These are phyloP conservation scores for Etheostoma spectabile DNA, from an alignment of 2,113 vertebrate species.

Conservation along the genomic window DNA sequence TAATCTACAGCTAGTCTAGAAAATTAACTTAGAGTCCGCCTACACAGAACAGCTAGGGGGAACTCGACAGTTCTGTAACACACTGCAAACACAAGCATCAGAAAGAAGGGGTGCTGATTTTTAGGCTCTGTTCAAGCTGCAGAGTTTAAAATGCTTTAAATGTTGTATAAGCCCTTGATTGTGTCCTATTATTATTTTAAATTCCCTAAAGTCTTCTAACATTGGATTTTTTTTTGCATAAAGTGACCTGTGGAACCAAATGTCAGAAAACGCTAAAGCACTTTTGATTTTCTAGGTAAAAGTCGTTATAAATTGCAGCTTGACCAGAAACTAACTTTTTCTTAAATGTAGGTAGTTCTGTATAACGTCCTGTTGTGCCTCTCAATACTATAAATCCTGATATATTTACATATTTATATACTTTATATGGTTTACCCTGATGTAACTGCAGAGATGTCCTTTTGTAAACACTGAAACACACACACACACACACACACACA, in stretches of 20 bases:
- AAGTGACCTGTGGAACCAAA: conserved; percentile 36
- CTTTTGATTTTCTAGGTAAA: conserved; percentile 8
- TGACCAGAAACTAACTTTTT: conserved; percentile 50
- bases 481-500: conserved; percentile 33
- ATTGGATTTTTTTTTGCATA: conserved; percentile 27
- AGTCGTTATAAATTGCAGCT: conserved; percentile 43
- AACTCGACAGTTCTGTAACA: conserved; percentile 66
- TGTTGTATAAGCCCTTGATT: not conserved
- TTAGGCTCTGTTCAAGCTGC: conserved; percentile 59
- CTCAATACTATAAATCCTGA: conserved; percentile 21
- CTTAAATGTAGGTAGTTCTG: conserved; percentile 50
- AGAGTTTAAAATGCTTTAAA: conserved; percentile 20
- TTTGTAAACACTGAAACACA: conserved; percentile 72
- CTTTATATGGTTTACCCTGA: conserved; percentile 75
- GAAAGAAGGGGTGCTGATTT: conserved; percentile 46
- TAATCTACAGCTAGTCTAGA: conserved; percentile 66
- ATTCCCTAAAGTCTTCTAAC: not conserved
- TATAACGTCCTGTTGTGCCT: conserved; percentile 48
- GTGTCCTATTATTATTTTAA: not conserved
- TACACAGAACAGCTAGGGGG: conserved; percentile 41
- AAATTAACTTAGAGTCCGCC: conserved; percentile 54
- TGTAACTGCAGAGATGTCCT: conserved; percentile 74
- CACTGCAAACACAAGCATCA: conserved; percentile 82
- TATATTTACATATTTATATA: conserved; percentile 80
- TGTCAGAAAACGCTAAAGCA: conserved; percentile 38